Conservation (phyloP, 2,888 invertebrate genomes). For the Tetropium fuscum region DNA sequence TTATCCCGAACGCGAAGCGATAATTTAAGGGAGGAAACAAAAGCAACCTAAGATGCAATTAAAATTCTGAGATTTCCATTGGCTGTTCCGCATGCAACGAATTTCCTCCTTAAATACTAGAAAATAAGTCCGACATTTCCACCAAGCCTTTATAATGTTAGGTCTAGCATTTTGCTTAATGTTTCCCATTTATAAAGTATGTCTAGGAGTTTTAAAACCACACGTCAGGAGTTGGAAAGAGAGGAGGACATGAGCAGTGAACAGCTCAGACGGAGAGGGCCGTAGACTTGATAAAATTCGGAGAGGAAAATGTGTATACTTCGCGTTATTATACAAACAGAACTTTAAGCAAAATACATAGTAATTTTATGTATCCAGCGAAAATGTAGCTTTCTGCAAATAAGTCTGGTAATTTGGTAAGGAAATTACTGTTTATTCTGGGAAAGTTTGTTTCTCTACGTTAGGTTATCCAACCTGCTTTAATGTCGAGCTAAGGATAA, state of each 20-base stretch:
- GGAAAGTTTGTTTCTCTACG: slow-evolving; percentile 60
- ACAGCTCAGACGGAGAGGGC: slow-evolving; percentile 45
- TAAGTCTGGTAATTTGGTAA: slow-evolving; percentile 66
- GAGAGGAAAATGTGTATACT: slow-evolving; percentile 56
- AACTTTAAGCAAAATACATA: slow-evolving; percentile 64
- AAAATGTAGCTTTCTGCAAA: slow-evolving; percentile 65
- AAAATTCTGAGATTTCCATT: slow-evolving; percentile 67
- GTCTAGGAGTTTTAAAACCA: slow-evolving; percentile 47
- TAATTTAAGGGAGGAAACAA: slow-evolving; percentile 65
- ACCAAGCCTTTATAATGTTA: slow-evolving; percentile 50
- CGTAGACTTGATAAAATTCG: slow-evolving; percentile 53
- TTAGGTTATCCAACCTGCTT: slow-evolving; percentile 56
- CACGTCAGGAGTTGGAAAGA: slow-evolving; percentile 48
- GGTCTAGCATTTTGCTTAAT: slow-evolving; percentile 61
- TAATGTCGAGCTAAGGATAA: slow-evolving; percentile 51
- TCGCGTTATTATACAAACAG: slow-evolving; percentile 60
- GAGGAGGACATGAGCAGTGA: background rate
- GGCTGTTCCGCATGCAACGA: slow-evolving; percentile 52
- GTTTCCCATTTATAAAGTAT: slow-evolving; percentile 60
- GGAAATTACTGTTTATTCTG: slow-evolving; percentile 67
- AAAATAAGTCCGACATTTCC: slow-evolving; percentile 54
- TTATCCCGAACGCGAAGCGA: slow-evolving; percentile 49
- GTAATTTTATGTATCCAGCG: slow-evolving; percentile 65
- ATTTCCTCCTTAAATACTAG: slow-evolving; percentile 49
- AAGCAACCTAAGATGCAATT: slow-evolving; percentile 67